Conservation (phyloP, 2,113 vertebrate species). For the Podilymbus podiceps region DNA sequence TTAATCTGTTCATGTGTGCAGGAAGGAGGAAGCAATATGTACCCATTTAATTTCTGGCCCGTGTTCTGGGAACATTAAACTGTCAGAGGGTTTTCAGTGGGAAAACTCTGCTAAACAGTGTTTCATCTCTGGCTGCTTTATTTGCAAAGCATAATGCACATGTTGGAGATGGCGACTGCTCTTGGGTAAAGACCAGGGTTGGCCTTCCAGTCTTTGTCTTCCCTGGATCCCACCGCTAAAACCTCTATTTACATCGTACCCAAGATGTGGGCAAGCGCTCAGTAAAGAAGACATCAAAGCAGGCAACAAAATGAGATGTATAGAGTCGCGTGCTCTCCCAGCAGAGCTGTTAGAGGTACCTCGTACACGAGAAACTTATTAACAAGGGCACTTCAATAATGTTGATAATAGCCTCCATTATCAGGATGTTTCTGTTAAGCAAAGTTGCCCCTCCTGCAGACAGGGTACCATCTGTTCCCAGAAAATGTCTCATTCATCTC, state of each 20-base stretch:
- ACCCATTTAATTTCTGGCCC: background rate
- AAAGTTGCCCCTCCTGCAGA: constrained; percentile 34
- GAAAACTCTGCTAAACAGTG: background rate
- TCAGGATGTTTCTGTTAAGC: constrained; percentile 37
- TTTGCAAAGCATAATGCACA: background rate
- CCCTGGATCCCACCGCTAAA: background rate
- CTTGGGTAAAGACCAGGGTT: background rate
- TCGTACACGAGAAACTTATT: constrained; percentile 1
- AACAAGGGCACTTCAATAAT: constrained; percentile 45
- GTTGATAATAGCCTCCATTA: constrained; percentile 35
- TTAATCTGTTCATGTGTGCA: background rate
- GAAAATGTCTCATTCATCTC: constrained; percentile 59
- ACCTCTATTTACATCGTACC: background rate
- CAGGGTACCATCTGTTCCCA: constrained; percentile 69
- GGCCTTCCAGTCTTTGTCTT: background rate
- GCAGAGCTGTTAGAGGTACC: background rate
- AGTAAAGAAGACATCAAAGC: background rate
- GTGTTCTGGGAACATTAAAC: background rate
- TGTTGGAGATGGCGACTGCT: background rate
- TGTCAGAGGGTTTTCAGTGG: background rate
- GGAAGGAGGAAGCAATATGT: background rate
- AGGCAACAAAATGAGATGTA: background rate
- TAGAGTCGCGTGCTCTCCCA: background rate
- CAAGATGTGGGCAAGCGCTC: rapidly evolving
- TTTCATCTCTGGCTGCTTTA: rapidly evolving